Base-by-base conservation (phyloP, 2,113 vertebrate genomes). In the Nothobranchius kuhntae region DNA sequence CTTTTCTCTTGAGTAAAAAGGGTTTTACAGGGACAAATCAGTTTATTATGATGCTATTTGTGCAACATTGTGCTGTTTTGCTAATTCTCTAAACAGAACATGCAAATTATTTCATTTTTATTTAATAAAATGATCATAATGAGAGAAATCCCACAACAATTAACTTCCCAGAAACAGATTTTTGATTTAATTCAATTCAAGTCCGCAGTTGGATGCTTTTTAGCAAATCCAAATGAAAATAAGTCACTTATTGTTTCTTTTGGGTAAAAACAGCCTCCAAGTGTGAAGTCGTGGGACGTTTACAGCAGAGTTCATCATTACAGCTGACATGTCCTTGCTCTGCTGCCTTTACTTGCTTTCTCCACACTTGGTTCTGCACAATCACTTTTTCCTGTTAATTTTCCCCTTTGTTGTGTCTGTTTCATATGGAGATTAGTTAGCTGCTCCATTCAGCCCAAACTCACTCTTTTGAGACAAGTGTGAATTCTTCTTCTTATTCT, bases 381-480 rank as follows among this genome's bases (percentile, higher is more conserved):
- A 75, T 75, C 61, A 70, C 61, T 71, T 70, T 71, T 71, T 68
- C 66, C 70, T 42, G 62, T 69, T 82, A 73, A 82, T 86, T 84
- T 84, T 78, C 54, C 46, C 42, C 56, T 84, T 85, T 87, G 77
- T 82, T 71, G 46, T 70, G 47, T 46, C 45, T 65, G 62, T 83
- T 87, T 86, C 77, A 89, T 80, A 83, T 87, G 81, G 61, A 86
- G 66, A 87, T 87, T 59, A 84, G 73, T 54, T 75, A 35, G 64
- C 73, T 68, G 59, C 57, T 65, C 77, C 72, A 82, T 87, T 89
- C 82, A 85, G n/a, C 44, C 35, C 59, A 65, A 77, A 68, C 61
- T 61, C 71, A 61, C 65, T 65, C 64, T 55, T 21, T 57, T 59
- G 61, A 79, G 68, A 75, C 69, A 35, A 45, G 61, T 71, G 55